Evolutionary conservation across 2,888 invertebrate species (phyloP).

Genomic region (Peribatodes rhomboidaria): DNA sequence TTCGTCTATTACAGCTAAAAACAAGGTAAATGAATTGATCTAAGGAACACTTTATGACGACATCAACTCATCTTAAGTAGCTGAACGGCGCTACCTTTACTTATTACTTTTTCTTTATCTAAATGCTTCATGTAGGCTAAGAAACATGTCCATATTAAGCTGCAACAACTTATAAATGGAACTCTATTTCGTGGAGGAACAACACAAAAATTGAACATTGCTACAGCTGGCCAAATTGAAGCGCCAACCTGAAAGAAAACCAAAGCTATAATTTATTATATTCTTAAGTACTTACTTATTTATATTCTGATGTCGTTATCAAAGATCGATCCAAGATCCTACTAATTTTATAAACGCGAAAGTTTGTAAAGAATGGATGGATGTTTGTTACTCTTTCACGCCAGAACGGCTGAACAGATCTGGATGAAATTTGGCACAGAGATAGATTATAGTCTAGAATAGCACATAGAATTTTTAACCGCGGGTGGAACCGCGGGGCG

Average conservation of each 20-base stretch:
- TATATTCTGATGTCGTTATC: neutral
- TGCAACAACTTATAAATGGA: constrained; percentile 91
- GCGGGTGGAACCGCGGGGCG: no score
- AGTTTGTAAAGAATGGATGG: no score
- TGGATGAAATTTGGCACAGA: no score
- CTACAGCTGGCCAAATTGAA: constrained; percentile 91
- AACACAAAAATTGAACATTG: constrained; percentile 90
- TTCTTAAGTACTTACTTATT: neutral
- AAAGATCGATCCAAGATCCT: no score
- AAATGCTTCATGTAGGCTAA: constrained; percentile 93
- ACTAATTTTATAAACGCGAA: no score
- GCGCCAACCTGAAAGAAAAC: constrained; percentile 87
- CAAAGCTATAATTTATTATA: neutral
- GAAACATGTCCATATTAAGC: constrained; percentile 92
- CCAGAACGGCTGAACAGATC: no score
- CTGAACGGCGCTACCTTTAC: constrained; percentile 54
- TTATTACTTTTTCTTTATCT: constrained; percentile 68
- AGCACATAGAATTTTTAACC: no score
- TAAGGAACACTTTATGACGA: neutral
- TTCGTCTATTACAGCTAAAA: neutral
- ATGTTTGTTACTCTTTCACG: no score
- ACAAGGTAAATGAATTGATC: constrained; percentile 8
- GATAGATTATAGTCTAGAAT: no score
- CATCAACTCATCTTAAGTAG: constrained; percentile 53
- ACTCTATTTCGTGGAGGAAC: constrained; percentile 92